These are phyloP conservation scores for Lepidocolaptes lacrymiger DNA, from an alignment of 2,797 vertebrate species.

Conservation along the genomic window DNA sequence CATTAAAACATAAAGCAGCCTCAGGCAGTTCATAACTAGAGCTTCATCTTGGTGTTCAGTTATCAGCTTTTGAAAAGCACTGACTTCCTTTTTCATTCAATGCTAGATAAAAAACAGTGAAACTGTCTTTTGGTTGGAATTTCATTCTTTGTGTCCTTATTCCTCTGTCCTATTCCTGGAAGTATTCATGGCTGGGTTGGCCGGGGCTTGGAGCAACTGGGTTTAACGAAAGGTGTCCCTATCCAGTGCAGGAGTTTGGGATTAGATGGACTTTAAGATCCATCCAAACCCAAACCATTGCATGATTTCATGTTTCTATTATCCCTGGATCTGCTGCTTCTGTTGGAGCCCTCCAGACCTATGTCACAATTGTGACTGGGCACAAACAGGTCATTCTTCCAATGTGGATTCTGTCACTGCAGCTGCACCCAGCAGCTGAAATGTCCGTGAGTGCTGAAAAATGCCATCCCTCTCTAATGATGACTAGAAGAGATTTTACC, in stretches of 20 bases:
- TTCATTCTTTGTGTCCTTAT: background rate
- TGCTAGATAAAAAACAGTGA: background rate
- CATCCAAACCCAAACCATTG: background rate
- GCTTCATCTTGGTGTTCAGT: rapidly evolving
- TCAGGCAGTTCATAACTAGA: rapidly evolving
- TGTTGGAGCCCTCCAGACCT: rapidly evolving
- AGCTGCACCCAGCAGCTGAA: background rate
- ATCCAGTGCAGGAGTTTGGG: too few species aligned
- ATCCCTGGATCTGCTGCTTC: background rate
- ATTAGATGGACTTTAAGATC: background rate
- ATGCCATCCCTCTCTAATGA: background rate
- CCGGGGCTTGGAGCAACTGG: too few species aligned
- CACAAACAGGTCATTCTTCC: rapidly evolving
- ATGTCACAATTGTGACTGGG: rapidly evolving
- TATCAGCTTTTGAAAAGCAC: background rate
- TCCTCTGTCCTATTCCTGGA: background rate
- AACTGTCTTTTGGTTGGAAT: background rate
- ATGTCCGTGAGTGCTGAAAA: background rate
- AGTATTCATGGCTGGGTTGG: background rate
- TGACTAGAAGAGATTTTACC: background rate
- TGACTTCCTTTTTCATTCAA: background rate
- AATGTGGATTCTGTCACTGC: background rate
- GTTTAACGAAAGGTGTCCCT: too few species aligned
- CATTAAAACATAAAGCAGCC: background rate
- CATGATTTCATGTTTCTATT: background rate